Percentiles rank a stretch among this genome's conserved stretches.
Conservation (phyloP, 2,113 vertebrate species). For the Rhea americana region DNA sequence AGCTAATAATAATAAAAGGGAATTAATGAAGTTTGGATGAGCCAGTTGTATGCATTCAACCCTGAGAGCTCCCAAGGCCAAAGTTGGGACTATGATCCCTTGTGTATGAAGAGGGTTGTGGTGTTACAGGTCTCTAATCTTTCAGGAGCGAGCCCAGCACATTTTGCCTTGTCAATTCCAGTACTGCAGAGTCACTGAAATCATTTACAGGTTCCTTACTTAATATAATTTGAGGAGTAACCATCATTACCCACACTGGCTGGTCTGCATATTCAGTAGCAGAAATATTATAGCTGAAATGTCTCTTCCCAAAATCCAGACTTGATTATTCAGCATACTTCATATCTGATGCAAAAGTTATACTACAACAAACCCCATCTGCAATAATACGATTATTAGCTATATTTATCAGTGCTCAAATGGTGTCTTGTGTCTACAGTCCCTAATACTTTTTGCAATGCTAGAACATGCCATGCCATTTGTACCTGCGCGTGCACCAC, state of each 20-base stretch:
- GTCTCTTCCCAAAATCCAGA: not conserved
- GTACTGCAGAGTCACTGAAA: not conserved
- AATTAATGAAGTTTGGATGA: not conserved
- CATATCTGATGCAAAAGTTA: not conserved
- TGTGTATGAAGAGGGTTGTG: not conserved
- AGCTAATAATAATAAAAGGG: not conserved
- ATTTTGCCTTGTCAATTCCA: not conserved
- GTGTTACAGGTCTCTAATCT: not conserved
- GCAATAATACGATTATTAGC: not conserved
- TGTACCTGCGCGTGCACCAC: conserved; percentile 74
- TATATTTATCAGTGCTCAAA: not conserved
- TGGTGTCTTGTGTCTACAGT: not conserved
- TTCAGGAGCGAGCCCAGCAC: not conserved
- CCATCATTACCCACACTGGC: not conserved
- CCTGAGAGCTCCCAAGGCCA: not conserved
- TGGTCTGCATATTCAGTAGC: not conserved
- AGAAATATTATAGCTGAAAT: not conserved
- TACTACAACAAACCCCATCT: not conserved
- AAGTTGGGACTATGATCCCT: not conserved
- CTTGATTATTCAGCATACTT: not conserved
- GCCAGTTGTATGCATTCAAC: not conserved
- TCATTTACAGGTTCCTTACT: not conserved
- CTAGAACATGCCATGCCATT: not conserved
- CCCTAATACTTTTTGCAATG: not conserved
- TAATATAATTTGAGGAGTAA: not conserved